phyloP scores from a whole-genome alignment of 2,797 vertebrate genomes.

The Schizothorax lantsangensis region DNA sequence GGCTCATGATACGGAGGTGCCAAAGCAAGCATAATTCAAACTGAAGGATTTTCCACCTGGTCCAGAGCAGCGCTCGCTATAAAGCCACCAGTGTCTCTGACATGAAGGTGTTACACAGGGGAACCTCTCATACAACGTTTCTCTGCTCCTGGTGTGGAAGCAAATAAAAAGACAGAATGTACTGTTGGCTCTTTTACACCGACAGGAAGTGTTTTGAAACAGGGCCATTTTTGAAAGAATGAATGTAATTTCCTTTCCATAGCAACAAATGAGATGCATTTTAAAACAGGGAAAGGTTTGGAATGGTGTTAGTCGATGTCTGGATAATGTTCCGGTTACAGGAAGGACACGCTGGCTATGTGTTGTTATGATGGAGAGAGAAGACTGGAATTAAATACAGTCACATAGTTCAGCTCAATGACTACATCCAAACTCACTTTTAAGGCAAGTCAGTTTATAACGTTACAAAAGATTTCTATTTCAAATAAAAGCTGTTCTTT shows the following conservation, averaged over 20 bases:
- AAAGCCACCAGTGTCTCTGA: conserved; percentile 73
- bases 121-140: conserved; percentile 72
- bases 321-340: conserved; percentile 46
- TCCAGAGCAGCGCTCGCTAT: conserved; percentile 67
- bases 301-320: conserved; percentile 51
- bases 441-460: conserved; percentile 21
- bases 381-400: conserved; percentile 64
- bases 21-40: conserved; percentile 79
- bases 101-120: conserved; percentile 65
- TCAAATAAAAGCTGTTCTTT: neutral
- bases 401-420: conserved; percentile 65
- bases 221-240: conserved; percentile 61
- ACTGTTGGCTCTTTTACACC: conserved; percentile 65
- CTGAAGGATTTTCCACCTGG: conserved; percentile 72
- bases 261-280: conserved; percentile 62
- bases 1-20: conserved; percentile 70
- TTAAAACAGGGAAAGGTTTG: conserved; percentile 38
- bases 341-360: conserved; percentile 63
- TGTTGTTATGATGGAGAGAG: conserved; percentile 68
- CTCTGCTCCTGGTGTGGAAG: conserved; percentile 51
- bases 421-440: conserved; percentile 3
- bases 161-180: conserved; percentile 61
- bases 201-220: conserved; percentile 60
- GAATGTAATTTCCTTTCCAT: conserved; percentile 63
- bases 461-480: neutral